phyloP scores from a whole-genome alignment of 2,888 invertebrate species.

The Xanthia togata region DNA sequence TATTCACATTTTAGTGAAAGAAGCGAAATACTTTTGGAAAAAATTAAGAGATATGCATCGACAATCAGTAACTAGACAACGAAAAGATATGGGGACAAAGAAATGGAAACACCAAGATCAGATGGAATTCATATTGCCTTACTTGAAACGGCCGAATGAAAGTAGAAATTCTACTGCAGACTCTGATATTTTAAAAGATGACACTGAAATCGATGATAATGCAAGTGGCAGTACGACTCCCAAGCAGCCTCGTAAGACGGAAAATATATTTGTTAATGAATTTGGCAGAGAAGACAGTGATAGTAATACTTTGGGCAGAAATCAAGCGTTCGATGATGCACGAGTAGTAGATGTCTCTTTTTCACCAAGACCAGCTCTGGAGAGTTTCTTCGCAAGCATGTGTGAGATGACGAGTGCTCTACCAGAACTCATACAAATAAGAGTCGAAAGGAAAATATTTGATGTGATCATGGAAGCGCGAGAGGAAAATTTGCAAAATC shows the following conservation, averaged over 20 bases:
- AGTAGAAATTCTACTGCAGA: conserved; percentile 30
- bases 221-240: conserved; percentile 40
- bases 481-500: conserved; percentile 48
- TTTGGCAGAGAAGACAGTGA: conserved; percentile 39
- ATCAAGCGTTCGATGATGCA: conserved; percentile 21
- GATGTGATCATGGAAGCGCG: conserved; percentile 44
- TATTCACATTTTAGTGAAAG: conserved; percentile 39
- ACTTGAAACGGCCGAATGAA: conserved; percentile 34
- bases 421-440: conserved; percentile 46
- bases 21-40: conserved; percentile 46
- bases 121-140: conserved; percentile 42
- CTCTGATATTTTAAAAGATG: conserved; percentile 40
- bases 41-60: conserved; percentile 44
- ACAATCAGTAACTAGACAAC: conserved; percentile 40
- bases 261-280: conserved; percentile 38
- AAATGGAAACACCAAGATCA: conserved; percentile 49
- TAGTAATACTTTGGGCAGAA: conserved; percentile 13
- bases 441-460: conserved; percentile 53
- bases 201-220: conserved; percentile 33
- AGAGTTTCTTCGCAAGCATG: conserved; percentile 45
- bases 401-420: conserved; percentile 43
- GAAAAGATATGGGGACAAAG: conserved; percentile 32
- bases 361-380: conserved; percentile 35
- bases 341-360: conserved; percentile 7
- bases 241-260: conserved; percentile 38